Conservation (phyloP, 2,113 vertebrate genomes). For the Heterochromis multidens region DNA sequence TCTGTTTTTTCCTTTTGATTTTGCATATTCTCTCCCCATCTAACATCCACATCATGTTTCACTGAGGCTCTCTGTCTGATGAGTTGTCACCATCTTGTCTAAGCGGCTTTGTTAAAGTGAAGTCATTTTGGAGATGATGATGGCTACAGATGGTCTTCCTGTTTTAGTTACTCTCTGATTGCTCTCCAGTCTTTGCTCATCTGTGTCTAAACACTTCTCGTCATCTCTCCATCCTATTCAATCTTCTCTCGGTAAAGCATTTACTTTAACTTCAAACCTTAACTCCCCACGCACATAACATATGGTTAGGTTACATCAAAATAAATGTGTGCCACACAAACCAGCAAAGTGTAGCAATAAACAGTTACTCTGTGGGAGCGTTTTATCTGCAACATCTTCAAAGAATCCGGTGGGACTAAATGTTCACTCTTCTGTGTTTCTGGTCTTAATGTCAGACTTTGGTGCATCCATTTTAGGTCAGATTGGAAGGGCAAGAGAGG, state of each 20-base stretch:
- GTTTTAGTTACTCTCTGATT: slow-evolving; percentile 69
- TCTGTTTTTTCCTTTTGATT: slow-evolving; percentile 22
- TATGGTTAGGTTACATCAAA: background rate
- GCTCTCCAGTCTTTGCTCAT: slow-evolving; percentile 58
- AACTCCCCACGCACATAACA: background rate
- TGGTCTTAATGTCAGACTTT: background rate
- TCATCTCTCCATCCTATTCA: slow-evolving; percentile 10
- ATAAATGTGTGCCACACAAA: slow-evolving; percentile 5
- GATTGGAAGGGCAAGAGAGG: slow-evolving; percentile 37
- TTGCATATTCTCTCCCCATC: slow-evolving; percentile 24
- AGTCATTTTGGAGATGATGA: slow-evolving; percentile 54
- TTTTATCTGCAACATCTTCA: background rate
- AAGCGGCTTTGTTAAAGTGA: slow-evolving; percentile 47
- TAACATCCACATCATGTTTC: slow-evolving; percentile 21
- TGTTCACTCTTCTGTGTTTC: background rate
- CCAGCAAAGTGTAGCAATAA: background rate
- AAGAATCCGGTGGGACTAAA: background rate
- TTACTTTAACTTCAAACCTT: background rate
- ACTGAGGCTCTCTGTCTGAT: slow-evolving; percentile 22
- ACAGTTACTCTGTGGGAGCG: background rate
- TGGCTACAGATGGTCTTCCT: slow-evolving; percentile 59
- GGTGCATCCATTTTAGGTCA: slow-evolving; percentile 25
- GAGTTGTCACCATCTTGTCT: slow-evolving; percentile 61
- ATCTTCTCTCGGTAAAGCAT: background rate
- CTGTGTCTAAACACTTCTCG: slow-evolving; percentile 59